A percentile compares a stretch with the other conserved stretches of the same genome.
Evolutionary conservation across 2,888 invertebrate genomes (phyloP).

Genomic region (Lycaena phlaeas): DNA sequence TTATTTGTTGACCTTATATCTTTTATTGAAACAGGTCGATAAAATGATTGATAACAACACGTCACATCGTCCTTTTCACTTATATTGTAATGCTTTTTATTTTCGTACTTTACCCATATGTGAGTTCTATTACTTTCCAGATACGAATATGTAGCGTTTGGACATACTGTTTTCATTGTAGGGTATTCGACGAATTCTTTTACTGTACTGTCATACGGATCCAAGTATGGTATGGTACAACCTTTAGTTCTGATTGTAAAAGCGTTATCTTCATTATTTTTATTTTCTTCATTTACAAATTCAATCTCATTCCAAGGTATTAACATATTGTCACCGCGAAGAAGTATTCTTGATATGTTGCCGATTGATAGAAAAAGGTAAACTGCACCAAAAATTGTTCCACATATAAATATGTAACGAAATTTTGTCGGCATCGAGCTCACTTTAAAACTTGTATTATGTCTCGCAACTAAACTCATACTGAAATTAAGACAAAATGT

Average conservation of each 20-base stretch:
- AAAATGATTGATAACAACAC: conserved; percentile 74
- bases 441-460: conserved; percentile 9
- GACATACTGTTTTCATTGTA: conserved; percentile 53
- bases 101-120: conserved; percentile 56
- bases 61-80: conserved; percentile 37
- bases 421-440: conserved; percentile 20
- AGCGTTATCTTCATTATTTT: conserved; percentile 15
- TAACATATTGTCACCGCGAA: conserved; percentile 13
- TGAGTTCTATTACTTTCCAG: conserved; percentile 71
- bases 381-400: conserved; percentile 26
- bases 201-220: conserved; percentile 66
- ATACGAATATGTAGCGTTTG: conserved; percentile 45
- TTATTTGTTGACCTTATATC: conserved; percentile 34
- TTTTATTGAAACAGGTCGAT: conserved; percentile 44
- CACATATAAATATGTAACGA: conserved; percentile 28
- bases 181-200: conserved; percentile 53
- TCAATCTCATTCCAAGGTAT: conserved; percentile 8
- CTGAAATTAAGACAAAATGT: conserved; percentile 21
- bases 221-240: conserved; percentile 75
- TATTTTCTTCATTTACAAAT: conserved; percentile 6
- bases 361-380: conserved; percentile 26
- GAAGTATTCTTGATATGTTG: conserved; percentile 17
- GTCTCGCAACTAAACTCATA: conserved; percentile 18
- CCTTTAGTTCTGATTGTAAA: conserved; percentile 71
- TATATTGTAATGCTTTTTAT: conserved; percentile 56